Conservation (phyloP, 2,113 vertebrate genomes). For the Merops nubicus region DNA sequence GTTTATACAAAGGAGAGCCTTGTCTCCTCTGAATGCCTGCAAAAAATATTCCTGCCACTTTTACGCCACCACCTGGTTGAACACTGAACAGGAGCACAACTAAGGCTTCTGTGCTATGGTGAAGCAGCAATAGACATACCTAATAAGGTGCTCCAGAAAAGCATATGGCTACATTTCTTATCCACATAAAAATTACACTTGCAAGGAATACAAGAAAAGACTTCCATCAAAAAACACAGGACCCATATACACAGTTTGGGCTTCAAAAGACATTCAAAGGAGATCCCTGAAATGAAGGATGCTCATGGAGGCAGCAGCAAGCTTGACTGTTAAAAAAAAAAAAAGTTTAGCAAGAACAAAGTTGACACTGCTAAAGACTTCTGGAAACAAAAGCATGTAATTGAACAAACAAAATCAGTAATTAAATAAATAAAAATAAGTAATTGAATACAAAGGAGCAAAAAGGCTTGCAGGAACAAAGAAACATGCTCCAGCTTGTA, state of each 20-base stretch:
- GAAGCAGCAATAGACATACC: background rate
- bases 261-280: background rate
- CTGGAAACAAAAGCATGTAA: background rate
- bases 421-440: background rate
- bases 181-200: background rate
- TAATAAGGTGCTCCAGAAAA: background rate
- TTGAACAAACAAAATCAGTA: background rate
- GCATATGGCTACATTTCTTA: background rate
- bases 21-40: background rate
- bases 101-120: background rate
- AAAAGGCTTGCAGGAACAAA: background rate
- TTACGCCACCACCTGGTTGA: background rate
- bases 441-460: background rate
- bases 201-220: background rate
- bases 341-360: background rate
- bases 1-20: background rate
- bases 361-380: background rate
- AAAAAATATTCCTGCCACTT: background rate
- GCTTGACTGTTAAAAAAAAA: background rate
- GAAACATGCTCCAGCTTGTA: background rate
- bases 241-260: background rate
- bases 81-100: background rate
- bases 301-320: background rate
- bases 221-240: background rate
- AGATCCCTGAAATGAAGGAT: background rate